Base-by-base conservation (phyloP, 2,797 vertebrate genomes). In the Neomorphus geoffroyi region DNA sequence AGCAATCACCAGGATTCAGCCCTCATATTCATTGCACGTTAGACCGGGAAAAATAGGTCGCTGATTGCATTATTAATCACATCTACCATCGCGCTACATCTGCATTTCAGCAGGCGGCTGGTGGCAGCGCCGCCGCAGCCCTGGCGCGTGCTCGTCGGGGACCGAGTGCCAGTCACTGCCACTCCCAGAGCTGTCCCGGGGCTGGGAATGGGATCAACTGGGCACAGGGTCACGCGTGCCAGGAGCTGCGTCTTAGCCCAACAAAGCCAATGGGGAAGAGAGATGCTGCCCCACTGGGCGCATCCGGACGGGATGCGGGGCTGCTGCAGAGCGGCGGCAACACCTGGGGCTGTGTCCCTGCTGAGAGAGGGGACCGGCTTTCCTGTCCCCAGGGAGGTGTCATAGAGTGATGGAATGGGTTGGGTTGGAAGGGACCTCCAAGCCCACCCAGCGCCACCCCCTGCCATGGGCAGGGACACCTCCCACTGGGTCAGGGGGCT, bases 31-130 rank as follows among this genome's bases (percentile, higher is more conserved):
- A 94, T 3, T 18, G 87, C 95, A 93, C 81, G 79, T 95, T 94
- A 93, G 87, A 37, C 89, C 7, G 7, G 96, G 94, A 94, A 96
- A 96, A 95, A 95, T 95, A 96, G 96, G 95, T 95, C 94, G 94
- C 92, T 96, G 96, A 96, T 96, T 95, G 93, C 95, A 97, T 97
- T 96, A 97, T 97, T 97, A 96, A 97, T 96, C 94, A 93, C 90
- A 86, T 53, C 86, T 3, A 88, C 32, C 88, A 88, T 41, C 7
- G 90, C 7, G 79, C 92, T 89, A 28, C 95, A 95, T 89, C 95
- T 97, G 96, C 96, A 86, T 67, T 83, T 88, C 92, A 80, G 92
- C 93, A 81, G 89, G 86, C 56, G 91, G 69, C 90, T 73, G 95
- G 87, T 67, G 81, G 78, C 84, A 37, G 56, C 1, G 48, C 13